Evolutionary conservation across 2,113 vertebrate species (phyloP), one percentile per base, ranked within the genome.

Genomic region (Fulica atra): DNA sequence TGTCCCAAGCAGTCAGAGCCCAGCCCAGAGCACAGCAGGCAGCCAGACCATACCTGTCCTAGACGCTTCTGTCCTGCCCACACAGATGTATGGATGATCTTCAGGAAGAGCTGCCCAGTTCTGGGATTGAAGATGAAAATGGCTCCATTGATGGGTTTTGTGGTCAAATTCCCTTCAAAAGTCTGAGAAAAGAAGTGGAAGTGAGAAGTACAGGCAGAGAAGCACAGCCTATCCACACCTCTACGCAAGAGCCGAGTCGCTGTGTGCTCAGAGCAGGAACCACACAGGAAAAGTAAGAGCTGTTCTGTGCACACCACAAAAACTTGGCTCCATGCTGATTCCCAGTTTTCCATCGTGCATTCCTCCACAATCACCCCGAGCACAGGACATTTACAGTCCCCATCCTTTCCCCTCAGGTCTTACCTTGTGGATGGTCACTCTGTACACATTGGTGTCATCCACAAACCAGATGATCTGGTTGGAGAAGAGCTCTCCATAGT

Each of bases 381-480:
- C n/a, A 71, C 21, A 46, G 50, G 65, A 54, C 38, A 13, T 1
- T 13, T 18, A 24, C 61, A 61, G 29, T 15, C n/a, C 51, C 38
- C 13, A 7, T 15, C 48, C 53, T 10, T 56, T 11, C 40, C 24
- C 23, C 59, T 60, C n/a, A 29, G 61, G 69, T 42, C 95, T 97
- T 93, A 99, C 99, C 98, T 99, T 99, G 98, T 99, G 99, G 84
- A 99, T 99, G 91, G 99, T 99, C 97, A 99, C 99, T 97, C 99
- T 95, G 98, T 99, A 99, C 94, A 99, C 99, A 4, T 99, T 99
- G 31, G 99, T 99, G 98, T 99, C 99, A 72, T 99, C 99, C 93
- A 99, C 99, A 97, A 99, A 99, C 99, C 99, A 99, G 97, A 99
- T 99, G 98, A 99, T 99, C 98, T 99, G 99, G 98, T 99, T 99